Evolutionary conservation across 2,888 invertebrate genomes (phyloP).

Genomic region (Linnaemya vulpina): DNA sequence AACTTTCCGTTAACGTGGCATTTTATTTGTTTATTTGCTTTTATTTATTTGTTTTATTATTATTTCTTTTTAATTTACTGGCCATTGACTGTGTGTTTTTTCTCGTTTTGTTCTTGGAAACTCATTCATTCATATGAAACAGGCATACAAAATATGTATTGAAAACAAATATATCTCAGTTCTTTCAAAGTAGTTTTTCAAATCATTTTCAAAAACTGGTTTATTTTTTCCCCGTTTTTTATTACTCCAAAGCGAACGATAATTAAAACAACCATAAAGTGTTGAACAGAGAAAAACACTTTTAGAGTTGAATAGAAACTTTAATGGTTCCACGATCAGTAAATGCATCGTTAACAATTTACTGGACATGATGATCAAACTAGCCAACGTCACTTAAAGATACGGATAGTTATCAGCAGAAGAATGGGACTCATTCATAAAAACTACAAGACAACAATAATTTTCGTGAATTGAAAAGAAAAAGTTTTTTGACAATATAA

Average conservation of each 20-base stretch:
- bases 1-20: conserved; percentile 38
- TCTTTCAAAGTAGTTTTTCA: conserved; percentile 23
- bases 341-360: not conserved
- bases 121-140: conserved; percentile 62
- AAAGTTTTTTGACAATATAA: too few species aligned
- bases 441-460: too few species aligned
- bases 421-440: too few species aligned
- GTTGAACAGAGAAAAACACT: not conserved
- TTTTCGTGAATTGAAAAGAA: too few species aligned
- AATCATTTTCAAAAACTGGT: conserved; percentile 56
- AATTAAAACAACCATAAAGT: not conserved
- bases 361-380: not conserved
- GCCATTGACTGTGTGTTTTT: conserved; percentile 49
- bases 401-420: not conserved
- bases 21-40: conserved; percentile 33
- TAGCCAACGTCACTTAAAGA: not conserved
- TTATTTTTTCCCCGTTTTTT: conserved; percentile 21
- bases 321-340: not conserved
- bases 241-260: not conserved
- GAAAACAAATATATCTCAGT: conserved; percentile 12
- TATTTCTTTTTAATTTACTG: conserved; percentile 40
- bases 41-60: not conserved
- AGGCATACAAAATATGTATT: too few species aligned
- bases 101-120: conserved; percentile 61
- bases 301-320: not conserved